Conservation (phyloP, 1,140 invertebrate genomes). For the Psilanteris sp. region DNA sequence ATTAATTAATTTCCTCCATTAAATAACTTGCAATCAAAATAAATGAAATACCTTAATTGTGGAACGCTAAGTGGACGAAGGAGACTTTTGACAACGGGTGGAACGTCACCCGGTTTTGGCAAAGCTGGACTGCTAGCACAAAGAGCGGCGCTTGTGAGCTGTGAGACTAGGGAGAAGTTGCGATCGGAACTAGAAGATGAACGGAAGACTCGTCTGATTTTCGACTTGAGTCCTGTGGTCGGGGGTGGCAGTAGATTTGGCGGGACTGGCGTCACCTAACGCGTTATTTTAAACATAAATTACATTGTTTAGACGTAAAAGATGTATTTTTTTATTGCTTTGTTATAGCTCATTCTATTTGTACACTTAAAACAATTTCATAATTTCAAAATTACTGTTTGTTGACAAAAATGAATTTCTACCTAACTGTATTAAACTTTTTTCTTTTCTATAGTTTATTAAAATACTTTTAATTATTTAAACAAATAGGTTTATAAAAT, state of each 20-base stretch:
- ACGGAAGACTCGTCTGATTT: conserved; percentile 82
- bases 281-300: conserved; percentile 44
- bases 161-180: conserved; percentile 80
- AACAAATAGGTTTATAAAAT: no score
- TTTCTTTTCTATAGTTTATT: no score
- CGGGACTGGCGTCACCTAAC: conserved; percentile 72
- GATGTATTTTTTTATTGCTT: no score
- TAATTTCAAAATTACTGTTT: no score
- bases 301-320: conserved; percentile 8
- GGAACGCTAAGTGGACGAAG: conserved; percentile 83
- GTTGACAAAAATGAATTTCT: no score
- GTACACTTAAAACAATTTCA: no score
- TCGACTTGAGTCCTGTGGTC: conserved; percentile 80
- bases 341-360: no score
- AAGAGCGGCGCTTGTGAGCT: conserved; percentile 83
- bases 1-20: no score
- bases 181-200: conserved; percentile 77
- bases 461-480: no score
- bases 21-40: no score
- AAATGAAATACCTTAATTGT: conserved; percentile 75
- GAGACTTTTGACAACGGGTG: conserved; percentile 81
- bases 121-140: conserved; percentile 83
- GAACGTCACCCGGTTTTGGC: conserved; percentile 78
- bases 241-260: conserved; percentile 62
- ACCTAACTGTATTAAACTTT: no score